These are phyloP conservation scores for Abscondita cerata DNA, from an alignment of 2,888 invertebrate genomes.

Conservation along the genomic window DNA sequence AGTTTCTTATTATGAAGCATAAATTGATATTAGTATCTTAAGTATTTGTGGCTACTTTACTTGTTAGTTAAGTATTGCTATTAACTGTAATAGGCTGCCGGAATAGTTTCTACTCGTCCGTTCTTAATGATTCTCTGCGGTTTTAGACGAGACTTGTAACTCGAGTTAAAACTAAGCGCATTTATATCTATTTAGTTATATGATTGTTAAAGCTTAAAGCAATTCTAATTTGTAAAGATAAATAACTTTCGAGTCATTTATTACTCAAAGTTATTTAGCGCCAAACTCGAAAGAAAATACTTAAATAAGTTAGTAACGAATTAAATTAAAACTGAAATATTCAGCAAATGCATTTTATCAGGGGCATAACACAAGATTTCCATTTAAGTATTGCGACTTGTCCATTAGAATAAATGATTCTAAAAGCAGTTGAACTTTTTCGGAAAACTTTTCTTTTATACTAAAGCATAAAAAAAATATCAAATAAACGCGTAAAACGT, in stretches of 20 bases:
- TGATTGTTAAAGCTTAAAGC: constrained; percentile 1
- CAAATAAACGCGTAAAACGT: constrained; percentile 23
- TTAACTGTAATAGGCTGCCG: constrained; percentile 51
- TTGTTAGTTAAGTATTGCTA: constrained; percentile 52
- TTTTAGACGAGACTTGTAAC: constrained; percentile 48
- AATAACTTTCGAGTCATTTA: too few relatives aligned
- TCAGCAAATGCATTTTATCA: constrained; percentile 39
- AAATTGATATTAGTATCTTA: constrained; percentile 38
- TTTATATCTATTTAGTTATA: constrained; percentile 47
- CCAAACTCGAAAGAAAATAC: constrained; percentile 11
- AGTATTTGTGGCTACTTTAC: constrained; percentile 44
- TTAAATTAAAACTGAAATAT: constrained; percentile 44
- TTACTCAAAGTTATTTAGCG: too few relatives aligned
- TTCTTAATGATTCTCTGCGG: constrained; percentile 51
- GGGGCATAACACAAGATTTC: constrained; percentile 51
- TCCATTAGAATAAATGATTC: constrained; percentile 51
- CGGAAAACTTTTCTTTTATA: constrained; percentile 43
- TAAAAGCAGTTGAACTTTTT: constrained; percentile 43
- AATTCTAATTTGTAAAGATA: too few relatives aligned
- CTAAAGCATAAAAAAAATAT: constrained; percentile 29
- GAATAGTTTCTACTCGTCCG: constrained; percentile 26
- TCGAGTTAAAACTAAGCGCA: constrained; percentile 48
- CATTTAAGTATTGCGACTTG: constrained; percentile 46
- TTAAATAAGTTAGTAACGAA: constrained; percentile 27
- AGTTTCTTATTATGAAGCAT: too few relatives aligned